Conservation (phyloP, 2,888 invertebrate species). For the Drosophila emarginata region DNA sequence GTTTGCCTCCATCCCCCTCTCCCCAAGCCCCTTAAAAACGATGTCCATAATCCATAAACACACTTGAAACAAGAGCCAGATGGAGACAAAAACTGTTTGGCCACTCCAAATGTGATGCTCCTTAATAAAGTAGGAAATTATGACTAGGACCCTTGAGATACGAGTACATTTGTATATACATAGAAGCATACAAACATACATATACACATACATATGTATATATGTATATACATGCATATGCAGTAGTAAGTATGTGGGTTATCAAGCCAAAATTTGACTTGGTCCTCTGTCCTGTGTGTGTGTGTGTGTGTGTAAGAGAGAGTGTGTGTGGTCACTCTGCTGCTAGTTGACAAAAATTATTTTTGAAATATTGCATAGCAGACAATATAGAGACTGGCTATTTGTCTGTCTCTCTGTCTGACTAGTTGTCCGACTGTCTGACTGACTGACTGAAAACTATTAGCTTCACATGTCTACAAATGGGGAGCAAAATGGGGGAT, state of each 20-base stretch:
- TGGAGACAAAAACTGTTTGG: slow-evolving; percentile 31
- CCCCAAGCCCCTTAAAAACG: neutral
- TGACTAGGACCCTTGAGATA: slow-evolving; percentile 36
- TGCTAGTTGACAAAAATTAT: slow-evolving; percentile 55
- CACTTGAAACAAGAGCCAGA: slow-evolving; percentile 28
- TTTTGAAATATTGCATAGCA: slow-evolving; percentile 65
- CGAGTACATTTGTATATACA: neutral
- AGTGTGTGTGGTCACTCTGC: neutral
- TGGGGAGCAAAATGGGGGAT: neutral
- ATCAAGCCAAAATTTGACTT: slow-evolving; percentile 32
- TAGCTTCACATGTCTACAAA: slow-evolving; percentile 43
- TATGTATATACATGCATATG: neutral
- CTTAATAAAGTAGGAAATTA: slow-evolving; percentile 61
- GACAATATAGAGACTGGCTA: slow-evolving; percentile 3
- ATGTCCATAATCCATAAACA: slow-evolving; percentile 31
- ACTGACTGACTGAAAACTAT: slow-evolving; percentile 57
- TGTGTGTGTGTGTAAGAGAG: neutral
- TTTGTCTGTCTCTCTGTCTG: slow-evolving; percentile 19
- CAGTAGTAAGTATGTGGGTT: slow-evolving; percentile 40
- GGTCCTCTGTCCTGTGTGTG: neutral
- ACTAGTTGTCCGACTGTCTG: slow-evolving; percentile 9
- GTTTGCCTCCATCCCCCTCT: neutral
- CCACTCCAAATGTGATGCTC: slow-evolving; percentile 42
- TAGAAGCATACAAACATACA: no score
- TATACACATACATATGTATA: neutral